phyloP scores from a whole-genome alignment of 1,140 invertebrate species.

The Caenorhabditis latens region DNA sequence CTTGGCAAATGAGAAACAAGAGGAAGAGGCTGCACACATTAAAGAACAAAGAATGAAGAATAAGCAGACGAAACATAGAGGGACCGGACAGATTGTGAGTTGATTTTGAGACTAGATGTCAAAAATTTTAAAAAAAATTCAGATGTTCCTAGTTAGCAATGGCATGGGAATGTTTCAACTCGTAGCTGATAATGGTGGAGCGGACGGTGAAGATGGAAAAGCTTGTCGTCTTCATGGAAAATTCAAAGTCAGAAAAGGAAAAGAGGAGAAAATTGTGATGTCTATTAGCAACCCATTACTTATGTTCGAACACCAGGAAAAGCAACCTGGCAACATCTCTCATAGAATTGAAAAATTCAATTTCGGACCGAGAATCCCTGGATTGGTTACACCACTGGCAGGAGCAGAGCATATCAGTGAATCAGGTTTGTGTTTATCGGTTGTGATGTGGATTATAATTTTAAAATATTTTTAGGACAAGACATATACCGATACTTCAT shows the following conservation, averaged over 20 bases:
- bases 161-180: slow-evolving; percentile 76
- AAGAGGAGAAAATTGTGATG: slow-evolving; percentile 71
- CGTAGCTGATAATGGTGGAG: slow-evolving; percentile 65
- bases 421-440: slow-evolving; percentile 43
- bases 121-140: not conserved
- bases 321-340: slow-evolving; percentile 70
- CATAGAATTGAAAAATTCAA: slow-evolving; percentile 76
- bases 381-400: slow-evolving; percentile 74
- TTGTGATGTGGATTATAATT: not conserved
- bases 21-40: slow-evolving; percentile 71
- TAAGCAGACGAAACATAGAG: slow-evolving; percentile 59
- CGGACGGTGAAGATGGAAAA: slow-evolving; percentile 63
- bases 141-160: slow-evolving; percentile 75
- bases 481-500: slow-evolving; percentile 69
- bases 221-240: slow-evolving; percentile 74
- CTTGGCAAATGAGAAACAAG: slow-evolving; percentile 72
- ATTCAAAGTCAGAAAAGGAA: slow-evolving; percentile 71
- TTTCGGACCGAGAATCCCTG: slow-evolving; percentile 74
- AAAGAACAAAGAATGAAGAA: slow-evolving; percentile 65
- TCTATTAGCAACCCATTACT: slow-evolving; percentile 69
- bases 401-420: slow-evolving; percentile 73
- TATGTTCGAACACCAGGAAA: slow-evolving; percentile 68
- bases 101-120: not conserved
- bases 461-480: slow-evolving; percentile 50
- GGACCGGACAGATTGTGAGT: slow-evolving; percentile 63